A percentile compares a stretch with the other conserved stretches of the same genome.
These are phyloP conservation scores for Zhuqinia jingwanae DNA, from an alignment of 2,888 invertebrate genomes.

Conservation along the genomic window DNA sequence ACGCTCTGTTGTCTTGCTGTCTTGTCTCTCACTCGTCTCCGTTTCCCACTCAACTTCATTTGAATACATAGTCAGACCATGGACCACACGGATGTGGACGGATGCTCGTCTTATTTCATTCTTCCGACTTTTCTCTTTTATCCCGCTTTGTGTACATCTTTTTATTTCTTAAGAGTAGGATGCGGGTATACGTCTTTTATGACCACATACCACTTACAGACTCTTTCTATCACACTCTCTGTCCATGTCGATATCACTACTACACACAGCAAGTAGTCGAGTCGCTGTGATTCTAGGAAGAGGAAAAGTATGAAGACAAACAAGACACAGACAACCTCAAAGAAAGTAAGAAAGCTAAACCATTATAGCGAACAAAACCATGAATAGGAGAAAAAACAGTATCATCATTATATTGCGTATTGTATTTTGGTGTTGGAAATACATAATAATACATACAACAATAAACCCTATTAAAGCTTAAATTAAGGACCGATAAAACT, in stretches of 20 bases:
- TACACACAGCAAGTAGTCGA: not conserved
- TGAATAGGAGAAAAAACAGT: too few species aligned
- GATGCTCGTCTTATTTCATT: slow-evolving; percentile 16
- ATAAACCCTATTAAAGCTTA: too few species aligned
- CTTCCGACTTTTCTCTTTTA: not conserved
- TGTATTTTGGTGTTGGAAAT: not conserved
- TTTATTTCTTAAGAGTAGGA: not conserved
- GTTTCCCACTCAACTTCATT: slow-evolving; percentile 34
- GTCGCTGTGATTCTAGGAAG: slow-evolving; percentile 14
- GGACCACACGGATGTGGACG: not conserved
- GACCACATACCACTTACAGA: slow-evolving; percentile 1
- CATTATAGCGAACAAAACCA: slow-evolving; percentile 22
- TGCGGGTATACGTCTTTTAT: not conserved
- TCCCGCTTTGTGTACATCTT: not conserved
- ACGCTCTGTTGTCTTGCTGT: not conserved
- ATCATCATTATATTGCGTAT: not conserved
- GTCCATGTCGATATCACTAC: not conserved
- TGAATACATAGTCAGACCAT: slow-evolving; percentile 4
- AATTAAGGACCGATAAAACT: too few species aligned
- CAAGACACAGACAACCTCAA: not conserved
- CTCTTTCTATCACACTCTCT: slow-evolving; percentile 3
- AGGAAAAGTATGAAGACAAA: slow-evolving; percentile 14
- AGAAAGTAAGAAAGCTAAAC: slow-evolving; percentile 11
- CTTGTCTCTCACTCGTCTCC: slow-evolving; percentile 27
- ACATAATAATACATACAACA: too few species aligned